phyloP scores from a whole-genome alignment of 2,797 vertebrate genomes.

The Spondyliosoma cantharus region DNA sequence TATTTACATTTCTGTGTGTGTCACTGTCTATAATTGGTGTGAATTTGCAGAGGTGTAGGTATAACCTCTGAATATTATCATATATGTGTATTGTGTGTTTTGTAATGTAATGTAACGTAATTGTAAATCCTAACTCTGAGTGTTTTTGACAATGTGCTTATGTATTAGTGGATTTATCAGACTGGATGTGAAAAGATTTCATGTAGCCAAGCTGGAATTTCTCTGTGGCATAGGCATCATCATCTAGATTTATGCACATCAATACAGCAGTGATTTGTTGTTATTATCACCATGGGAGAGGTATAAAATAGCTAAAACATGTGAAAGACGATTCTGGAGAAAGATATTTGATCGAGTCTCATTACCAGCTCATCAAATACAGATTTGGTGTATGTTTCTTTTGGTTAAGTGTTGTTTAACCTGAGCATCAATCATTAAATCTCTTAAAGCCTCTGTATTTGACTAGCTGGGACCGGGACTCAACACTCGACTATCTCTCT shows the following conservation, averaged over 20 bases:
- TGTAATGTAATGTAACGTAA: too few species aligned
- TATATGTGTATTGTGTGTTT: neutral
- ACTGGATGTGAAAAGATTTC: neutral
- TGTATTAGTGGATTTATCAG: neutral
- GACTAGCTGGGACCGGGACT: too few species aligned
- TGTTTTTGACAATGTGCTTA: neutral
- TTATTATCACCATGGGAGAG: neutral
- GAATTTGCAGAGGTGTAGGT: neutral
- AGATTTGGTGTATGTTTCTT: too few species aligned
- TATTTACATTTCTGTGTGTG: conserved; percentile 4
- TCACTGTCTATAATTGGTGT: neutral
- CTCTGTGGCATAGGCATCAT: neutral
- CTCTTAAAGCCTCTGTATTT: too few species aligned
- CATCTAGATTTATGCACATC: neutral
- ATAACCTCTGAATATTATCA: neutral
- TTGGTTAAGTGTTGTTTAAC: too few species aligned
- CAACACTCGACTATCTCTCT: too few species aligned
- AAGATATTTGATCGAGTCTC: too few species aligned
- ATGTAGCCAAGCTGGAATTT: neutral
- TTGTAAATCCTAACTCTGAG: neutral
- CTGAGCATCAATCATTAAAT: too few species aligned
- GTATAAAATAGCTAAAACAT: neutral
- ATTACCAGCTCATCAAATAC: too few species aligned
- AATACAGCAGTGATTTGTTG: neutral
- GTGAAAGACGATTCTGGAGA: too few species aligned